These are phyloP conservation scores for Drosophila anomalata DNA, from an alignment of 2,888 invertebrate genomes.

Conservation along the genomic window DNA sequence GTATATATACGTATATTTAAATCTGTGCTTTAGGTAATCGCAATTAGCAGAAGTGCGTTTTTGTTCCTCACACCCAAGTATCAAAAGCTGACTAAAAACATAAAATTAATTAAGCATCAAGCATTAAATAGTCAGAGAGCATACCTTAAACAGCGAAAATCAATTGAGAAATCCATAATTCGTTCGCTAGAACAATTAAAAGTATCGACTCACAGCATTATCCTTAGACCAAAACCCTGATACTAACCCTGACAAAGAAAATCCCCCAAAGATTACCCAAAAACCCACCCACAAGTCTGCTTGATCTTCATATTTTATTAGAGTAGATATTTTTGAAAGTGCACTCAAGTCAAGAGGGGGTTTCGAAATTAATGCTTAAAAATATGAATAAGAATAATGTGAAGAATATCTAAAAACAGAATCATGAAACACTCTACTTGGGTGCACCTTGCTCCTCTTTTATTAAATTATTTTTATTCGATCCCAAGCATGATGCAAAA, in stretches of 20 bases:
- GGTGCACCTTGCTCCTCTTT: slow-evolving; percentile 9
- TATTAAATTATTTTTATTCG: neutral
- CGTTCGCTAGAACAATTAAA: slow-evolving; percentile 46
- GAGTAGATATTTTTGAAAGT: slow-evolving; percentile 16
- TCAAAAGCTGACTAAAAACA: slow-evolving; percentile 73
- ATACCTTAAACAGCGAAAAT: slow-evolving; percentile 55
- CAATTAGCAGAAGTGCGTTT: slow-evolving; percentile 38
- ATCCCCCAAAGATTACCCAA: slow-evolving; percentile 2
- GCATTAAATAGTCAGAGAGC: slow-evolving; percentile 57
- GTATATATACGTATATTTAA: slow-evolving; percentile 26
- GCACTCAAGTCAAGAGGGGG: slow-evolving; percentile 11
- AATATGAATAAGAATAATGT: neutral
- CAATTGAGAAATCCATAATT: slow-evolving; percentile 38
- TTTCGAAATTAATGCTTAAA: neutral
- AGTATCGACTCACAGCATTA: slow-evolving; percentile 43
- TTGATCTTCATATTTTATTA: slow-evolving; percentile 16
- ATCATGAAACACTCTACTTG: neutral
- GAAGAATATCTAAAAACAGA: neutral
- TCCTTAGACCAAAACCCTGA: slow-evolving; percentile 26
- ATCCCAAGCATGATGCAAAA: slow-evolving; percentile 16
- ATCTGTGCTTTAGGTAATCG: slow-evolving; percentile 34
- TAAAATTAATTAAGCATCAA: slow-evolving; percentile 41
- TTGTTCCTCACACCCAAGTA: slow-evolving; percentile 79
- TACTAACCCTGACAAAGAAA: slow-evolving; percentile 23
- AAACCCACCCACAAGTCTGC: slow-evolving; percentile 24